Conservation (phyloP, 2,888 invertebrate species). For the Sphecodes monilicornis region DNA sequence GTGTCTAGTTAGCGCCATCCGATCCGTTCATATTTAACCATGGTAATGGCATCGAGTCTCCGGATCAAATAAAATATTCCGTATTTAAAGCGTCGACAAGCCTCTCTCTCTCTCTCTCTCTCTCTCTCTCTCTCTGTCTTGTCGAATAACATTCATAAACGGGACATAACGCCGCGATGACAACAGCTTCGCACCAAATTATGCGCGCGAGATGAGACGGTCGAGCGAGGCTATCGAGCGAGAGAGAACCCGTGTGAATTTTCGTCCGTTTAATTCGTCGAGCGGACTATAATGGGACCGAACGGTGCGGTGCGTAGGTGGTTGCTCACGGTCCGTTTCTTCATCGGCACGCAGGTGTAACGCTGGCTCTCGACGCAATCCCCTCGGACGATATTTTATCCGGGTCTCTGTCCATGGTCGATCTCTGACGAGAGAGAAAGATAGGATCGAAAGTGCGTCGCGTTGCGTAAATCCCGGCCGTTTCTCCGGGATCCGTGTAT, state of each 20-base stretch:
- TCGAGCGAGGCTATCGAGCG: background rate
- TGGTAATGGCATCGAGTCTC: background rate
- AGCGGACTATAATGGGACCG: constrained; percentile 67
- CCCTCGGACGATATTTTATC: constrained; percentile 74
- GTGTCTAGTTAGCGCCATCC: background rate
- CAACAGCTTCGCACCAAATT: background rate
- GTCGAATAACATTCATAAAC: background rate
- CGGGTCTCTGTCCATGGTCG: constrained; percentile 60
- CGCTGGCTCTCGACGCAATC: constrained; percentile 68
- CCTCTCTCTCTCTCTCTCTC: background rate
- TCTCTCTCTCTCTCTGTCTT: too few species aligned
- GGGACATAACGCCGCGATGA: background rate
- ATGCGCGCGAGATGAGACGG: background rate
- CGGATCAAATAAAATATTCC: constrained; percentile 17
- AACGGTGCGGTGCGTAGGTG: constrained; percentile 75
- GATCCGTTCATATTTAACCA: background rate
- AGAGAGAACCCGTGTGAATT: constrained; percentile 70
- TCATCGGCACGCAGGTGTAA: constrained; percentile 74
- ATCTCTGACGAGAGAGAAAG: constrained; percentile 56
- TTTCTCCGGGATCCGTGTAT: constrained; percentile 31
- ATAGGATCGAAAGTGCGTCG: constrained; percentile 63
- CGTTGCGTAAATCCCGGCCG: constrained; percentile 54
- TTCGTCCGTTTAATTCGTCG: constrained; percentile 69
- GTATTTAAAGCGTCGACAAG: background rate
- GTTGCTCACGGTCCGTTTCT: constrained; percentile 68